Percentiles rank a stretch among this genome's conserved stretches.
Evolutionary conservation across 1,140 invertebrate genomes (phyloP).

Genomic region (Trichomalopsis sarcophagae): DNA sequence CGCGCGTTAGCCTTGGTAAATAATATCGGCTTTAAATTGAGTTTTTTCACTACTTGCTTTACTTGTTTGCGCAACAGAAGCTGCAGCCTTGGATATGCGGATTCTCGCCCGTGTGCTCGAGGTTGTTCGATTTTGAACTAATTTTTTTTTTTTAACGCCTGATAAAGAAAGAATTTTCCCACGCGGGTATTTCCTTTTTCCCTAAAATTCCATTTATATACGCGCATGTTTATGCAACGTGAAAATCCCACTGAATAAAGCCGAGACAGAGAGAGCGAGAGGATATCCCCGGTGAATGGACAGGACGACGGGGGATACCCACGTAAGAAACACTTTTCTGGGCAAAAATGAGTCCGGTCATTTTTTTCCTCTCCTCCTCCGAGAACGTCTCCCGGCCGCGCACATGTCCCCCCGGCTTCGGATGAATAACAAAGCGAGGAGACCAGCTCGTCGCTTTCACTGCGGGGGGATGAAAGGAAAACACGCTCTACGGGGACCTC

Average conservation of each 20-base stretch:
- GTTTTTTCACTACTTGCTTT: neutral
- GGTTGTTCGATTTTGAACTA: neutral
- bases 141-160: too few relatives aligned
- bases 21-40: conserved; percentile 30
- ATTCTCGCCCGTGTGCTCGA: too few relatives aligned
- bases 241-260: conserved; percentile 23
- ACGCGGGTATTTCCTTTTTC: neutral
- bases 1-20: neutral
- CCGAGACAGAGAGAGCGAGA: neutral
- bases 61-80: neutral
- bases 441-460: neutral
- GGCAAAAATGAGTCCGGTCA: conserved; percentile 11
- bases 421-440: conserved; percentile 22
- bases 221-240: neutral
- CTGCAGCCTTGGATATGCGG: neutral
- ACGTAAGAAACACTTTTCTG: neutral
- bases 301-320: neutral
- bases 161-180: too few relatives aligned
- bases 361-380: neutral
- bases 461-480: conserved; percentile 16
- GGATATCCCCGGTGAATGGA: neutral
- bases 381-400: too few relatives aligned
- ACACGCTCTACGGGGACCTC: neutral
- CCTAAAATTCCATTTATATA: conserved; percentile 24
- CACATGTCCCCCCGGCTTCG: neutral